A percentile compares a stretch with the other conserved stretches of the same genome.
These are phyloP conservation scores for Callipepla californica DNA, from an alignment of 2,113 vertebrate species.

Conservation along the genomic window DNA sequence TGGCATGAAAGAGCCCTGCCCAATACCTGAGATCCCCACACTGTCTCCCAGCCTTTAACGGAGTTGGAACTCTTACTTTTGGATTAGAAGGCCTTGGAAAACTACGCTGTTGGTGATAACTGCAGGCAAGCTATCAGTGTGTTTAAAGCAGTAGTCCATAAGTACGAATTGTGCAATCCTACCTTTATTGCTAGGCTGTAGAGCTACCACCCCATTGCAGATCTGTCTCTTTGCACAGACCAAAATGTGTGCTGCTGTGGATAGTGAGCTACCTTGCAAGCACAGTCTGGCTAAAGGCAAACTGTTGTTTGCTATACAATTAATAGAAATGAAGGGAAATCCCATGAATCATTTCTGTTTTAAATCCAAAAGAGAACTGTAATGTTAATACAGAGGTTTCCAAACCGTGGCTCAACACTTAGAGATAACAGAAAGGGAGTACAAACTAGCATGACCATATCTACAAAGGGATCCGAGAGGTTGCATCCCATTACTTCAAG, in stretches of 20 bases:
- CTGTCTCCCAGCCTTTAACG: accelerated
- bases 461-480: not conserved
- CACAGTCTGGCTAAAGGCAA: not conserved
- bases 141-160: not conserved
- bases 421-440: not conserved
- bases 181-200: not conserved
- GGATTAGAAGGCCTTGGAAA: not conserved
- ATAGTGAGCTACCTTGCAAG: not conserved
- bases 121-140: not conserved
- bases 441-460: not conserved
- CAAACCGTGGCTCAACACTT: not conserved
- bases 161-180: not conserved
- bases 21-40: not conserved
- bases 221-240: not conserved
- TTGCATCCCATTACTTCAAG: not conserved
- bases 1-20: not conserved
- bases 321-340: not conserved
- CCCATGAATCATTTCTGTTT: not conserved
- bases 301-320: not conserved
- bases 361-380: not conserved
- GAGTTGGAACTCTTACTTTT: not conserved
- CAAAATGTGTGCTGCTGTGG: not conserved
- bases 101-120: not conserved
- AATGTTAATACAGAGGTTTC: not conserved
- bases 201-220: not conserved